Evolutionary conservation across 2,113 vertebrate genomes (phyloP).

Genomic region (Speoplatyrhinus poulsoni): DNA sequence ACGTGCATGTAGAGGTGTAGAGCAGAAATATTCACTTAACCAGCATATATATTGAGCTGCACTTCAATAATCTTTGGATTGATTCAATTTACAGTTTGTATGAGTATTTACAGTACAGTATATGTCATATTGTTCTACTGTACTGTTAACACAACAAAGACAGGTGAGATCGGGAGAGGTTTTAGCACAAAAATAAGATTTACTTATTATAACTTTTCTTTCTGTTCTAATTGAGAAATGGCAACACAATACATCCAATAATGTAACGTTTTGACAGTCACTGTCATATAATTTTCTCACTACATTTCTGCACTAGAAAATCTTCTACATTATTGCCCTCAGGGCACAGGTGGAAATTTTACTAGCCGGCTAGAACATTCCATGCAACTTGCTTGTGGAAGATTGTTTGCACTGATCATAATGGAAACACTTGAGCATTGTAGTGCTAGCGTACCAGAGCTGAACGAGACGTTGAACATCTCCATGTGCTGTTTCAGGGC

Average conservation of each 20-base stretch:
- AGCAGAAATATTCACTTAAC: conserved; percentile 34
- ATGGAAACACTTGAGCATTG: neutral
- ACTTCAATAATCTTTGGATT: conserved; percentile 5
- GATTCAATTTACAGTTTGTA: conserved; percentile 10
- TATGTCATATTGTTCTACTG: too few species aligned
- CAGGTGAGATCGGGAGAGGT: too few species aligned
- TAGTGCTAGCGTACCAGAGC: neutral
- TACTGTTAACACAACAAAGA: too few species aligned
- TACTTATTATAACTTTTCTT: too few species aligned
- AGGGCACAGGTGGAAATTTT: conserved; percentile 17
- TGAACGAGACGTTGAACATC: neutral
- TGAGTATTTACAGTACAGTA: too few species aligned
- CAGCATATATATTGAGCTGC: too few species aligned
- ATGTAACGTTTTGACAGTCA: neutral
- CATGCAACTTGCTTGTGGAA: conserved; percentile 21
- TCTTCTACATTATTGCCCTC: conserved; percentile 14
- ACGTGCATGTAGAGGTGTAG: conserved; percentile 3
- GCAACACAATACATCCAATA: too few species aligned
- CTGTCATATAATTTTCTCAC: neutral
- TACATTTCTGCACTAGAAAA: neutral
- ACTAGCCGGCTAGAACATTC: conserved; percentile 14
- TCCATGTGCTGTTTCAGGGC: neutral
- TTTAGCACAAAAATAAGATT: too few species aligned
- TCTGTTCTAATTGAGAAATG: too few species aligned
- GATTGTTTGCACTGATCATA: conserved; percentile 7